phyloP scores from a whole-genome alignment of 1,140 invertebrate genomes.

The Yoshiicerus persimilis region DNA sequence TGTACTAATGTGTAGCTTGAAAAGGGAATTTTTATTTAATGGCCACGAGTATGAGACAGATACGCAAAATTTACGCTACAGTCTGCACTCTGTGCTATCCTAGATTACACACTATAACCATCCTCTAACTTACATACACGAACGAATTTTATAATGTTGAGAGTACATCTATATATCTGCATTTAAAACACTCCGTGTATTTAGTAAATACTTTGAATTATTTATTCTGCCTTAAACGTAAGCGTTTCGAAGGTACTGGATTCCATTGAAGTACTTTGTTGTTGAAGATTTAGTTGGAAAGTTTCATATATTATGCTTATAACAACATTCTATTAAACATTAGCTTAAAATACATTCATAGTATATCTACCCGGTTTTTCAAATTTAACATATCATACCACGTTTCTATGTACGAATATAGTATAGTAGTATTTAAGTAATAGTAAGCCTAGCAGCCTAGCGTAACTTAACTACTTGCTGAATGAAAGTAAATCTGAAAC shows the following conservation, averaged over 20 bases:
- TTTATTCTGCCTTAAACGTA: neutral
- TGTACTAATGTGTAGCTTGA: neutral
- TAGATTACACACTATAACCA: neutral
- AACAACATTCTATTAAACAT: neutral
- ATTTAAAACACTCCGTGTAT: neutral
- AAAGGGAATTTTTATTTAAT: neutral
- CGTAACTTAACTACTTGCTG: neutral
- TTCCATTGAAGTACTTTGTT: constrained; percentile 6
- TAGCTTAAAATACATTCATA: neutral
- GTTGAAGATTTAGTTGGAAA: neutral
- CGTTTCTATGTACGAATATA: neutral
- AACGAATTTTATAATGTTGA: neutral
- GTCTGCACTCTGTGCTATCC: neutral
- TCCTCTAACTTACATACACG: neutral
- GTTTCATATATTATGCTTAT: neutral
- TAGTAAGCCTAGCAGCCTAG: neutral
- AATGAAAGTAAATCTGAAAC: neutral
- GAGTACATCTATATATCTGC: neutral
- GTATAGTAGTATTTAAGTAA: neutral
- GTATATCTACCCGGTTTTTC: neutral
- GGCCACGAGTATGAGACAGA: neutral
- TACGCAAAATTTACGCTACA: neutral
- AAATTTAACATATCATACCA: neutral
- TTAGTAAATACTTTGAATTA: neutral
- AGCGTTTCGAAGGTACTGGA: constrained; percentile 3